These are phyloP conservation scores for Drosophila pullipes DNA, from an alignment of 2,888 invertebrate genomes.

Conservation along the genomic window DNA sequence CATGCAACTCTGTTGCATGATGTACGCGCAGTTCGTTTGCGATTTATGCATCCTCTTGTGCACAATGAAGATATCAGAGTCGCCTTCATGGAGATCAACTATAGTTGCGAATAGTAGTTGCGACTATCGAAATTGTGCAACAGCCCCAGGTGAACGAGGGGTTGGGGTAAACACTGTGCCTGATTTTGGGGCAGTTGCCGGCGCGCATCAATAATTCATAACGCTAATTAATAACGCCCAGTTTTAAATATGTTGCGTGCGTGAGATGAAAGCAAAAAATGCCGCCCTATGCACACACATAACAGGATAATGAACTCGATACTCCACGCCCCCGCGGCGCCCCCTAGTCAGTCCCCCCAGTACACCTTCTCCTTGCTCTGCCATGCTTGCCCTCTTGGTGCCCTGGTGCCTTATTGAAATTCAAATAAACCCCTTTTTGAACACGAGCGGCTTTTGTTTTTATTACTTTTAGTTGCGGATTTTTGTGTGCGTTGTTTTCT, in stretches of 20 bases:
- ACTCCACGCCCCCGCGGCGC: slow-evolving; percentile 21
- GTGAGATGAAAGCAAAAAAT: slow-evolving; percentile 71
- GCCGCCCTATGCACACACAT: slow-evolving; percentile 63
- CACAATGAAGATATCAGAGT: slow-evolving; percentile 73
- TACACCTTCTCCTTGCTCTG: not conserved
- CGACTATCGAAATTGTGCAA: slow-evolving; percentile 43
- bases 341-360: not conserved
- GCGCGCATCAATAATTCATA: slow-evolving; percentile 84
- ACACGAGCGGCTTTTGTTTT: slow-evolving; percentile 32
- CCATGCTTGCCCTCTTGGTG: not conserved
- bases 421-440: slow-evolving; percentile 71
- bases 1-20: slow-evolving; percentile 31
- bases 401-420: slow-evolving; percentile 77
- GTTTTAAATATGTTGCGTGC: slow-evolving; percentile 60
- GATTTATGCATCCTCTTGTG: slow-evolving; percentile 78
- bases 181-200: slow-evolving; percentile 1
- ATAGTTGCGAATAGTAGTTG: slow-evolving; percentile 46
- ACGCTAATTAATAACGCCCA: slow-evolving; percentile 85
- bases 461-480: slow-evolving; percentile 18
- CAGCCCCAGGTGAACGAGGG: not conserved
- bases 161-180: not conserved
- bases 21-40: slow-evolving; percentile 54
- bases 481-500: slow-evolving; percentile 16
- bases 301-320: slow-evolving; percentile 75
- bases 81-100: not conserved